Base-by-base conservation (phyloP, 1,140 invertebrate species). In the Portunus trituberculatus region DNA sequence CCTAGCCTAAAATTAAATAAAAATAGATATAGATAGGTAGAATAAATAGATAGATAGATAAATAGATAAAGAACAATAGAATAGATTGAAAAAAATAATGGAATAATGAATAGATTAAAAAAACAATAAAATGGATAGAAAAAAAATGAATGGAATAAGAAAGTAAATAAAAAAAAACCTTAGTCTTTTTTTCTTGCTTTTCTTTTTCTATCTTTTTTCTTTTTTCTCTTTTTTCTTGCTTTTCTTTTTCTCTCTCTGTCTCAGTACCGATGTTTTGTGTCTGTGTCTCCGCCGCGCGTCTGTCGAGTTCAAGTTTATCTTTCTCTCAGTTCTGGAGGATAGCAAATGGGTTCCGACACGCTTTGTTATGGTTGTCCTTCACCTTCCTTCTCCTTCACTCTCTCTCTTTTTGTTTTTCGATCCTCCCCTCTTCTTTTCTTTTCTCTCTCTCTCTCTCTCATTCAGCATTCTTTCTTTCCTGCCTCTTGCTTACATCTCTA, bases 351-450 rank as follows among this genome's bases (percentile, higher is more conserved):
- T n/a, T n/a, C 67, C 25, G 67, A 76, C 67, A 76, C 67, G 67
- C 25, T 76, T 76, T 76, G 67, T 76, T 76, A 76, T 76, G 67
- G 20, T n/a, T 76, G 67, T 76, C 67, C 67, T n/a, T 76, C 67
- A 76, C 67, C 6, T 20, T n/a, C 16, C n/a, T 20, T 76, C 67
- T 76, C 25, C 20, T 25, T 76, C 20, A n/a, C 67, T 76, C 67
- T 76, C 25, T 76, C 67, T n/a, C 25, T n/a, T 7, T 76, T 7
- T 76, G 20, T 76, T n/a, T 76, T 59, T 59, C 52, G 39, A 39
- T 59, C 52, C 67, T 76, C 20, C 20, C 10, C 20, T 25, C 20
- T 20, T 76, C 59, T 76, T 1, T 76, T 8, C 8, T 0, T 76
- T 8, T 16, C n/a, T 76, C 12, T 76, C 67, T 76, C n/a, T n/a